A percentile compares a stretch with the other conserved stretches of the same genome.
phyloP scores from a whole-genome alignment of 2,888 invertebrate species.

The Phengaris alcon region DNA sequence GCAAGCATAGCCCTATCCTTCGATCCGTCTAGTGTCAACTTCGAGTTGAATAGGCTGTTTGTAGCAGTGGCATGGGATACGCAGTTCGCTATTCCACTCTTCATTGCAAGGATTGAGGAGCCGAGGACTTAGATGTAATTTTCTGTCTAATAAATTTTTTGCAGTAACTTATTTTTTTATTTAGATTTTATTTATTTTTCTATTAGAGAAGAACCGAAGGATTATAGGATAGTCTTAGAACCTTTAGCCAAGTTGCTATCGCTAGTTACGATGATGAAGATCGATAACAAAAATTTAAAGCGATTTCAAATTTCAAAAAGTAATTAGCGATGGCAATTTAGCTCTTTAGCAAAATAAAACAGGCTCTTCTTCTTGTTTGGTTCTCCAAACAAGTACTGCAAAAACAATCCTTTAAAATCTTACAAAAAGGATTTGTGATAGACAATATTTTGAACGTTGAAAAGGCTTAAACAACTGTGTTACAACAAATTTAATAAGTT shows the following conservation, averaged over 20 bases:
- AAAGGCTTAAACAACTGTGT: not conserved
- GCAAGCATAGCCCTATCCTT: conserved; percentile 71
- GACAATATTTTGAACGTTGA: not conserved
- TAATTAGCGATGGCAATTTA: too few relatives aligned
- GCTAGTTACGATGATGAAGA: too few relatives aligned
- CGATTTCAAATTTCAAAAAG: too few relatives aligned
- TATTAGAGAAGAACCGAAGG: not conserved
- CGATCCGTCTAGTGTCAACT: conserved; percentile 54
- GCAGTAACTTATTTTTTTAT: not conserved
- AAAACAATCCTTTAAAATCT: not conserved
- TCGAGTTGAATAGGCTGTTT: conserved; percentile 72
- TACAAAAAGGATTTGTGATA: too few relatives aligned
- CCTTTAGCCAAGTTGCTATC: too few relatives aligned
- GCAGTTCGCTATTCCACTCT: conserved; percentile 64
- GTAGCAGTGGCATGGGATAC: conserved; percentile 71
- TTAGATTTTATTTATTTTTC: too few relatives aligned
- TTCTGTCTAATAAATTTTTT: not conserved
- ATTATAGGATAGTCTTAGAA: too few relatives aligned
- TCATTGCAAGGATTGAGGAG: conserved; percentile 72
- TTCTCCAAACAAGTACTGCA: not conserved
- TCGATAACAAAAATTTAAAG: too few relatives aligned
- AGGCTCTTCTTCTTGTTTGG: too few relatives aligned
- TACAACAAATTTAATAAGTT: not conserved
- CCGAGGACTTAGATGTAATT: conserved; percentile 47
- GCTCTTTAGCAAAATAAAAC: too few relatives aligned